Base-by-base conservation (phyloP, 2,113 vertebrate genomes). In the Rattus rattus region DNA sequence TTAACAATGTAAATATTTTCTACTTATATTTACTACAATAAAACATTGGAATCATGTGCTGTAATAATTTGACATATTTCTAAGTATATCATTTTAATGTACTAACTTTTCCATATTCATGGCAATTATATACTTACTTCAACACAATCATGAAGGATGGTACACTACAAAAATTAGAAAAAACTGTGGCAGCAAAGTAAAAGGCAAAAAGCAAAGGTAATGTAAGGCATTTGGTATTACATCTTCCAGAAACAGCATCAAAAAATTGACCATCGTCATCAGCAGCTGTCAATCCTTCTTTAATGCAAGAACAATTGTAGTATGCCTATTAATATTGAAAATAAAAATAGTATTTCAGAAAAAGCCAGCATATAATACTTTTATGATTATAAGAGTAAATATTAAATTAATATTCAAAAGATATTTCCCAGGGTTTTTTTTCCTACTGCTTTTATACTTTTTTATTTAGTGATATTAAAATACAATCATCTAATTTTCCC, bases 221-320 rank as follows among this genome's bases (percentile, higher is more conserved):
- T 69, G 96, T 12, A 61, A 54, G 90, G 93, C 99, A 99, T 4
- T 73, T 94, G 24, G 97, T 17, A 91, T 94, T 49, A 97, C 99
- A 99, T 92, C 97, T 98, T 75, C 98, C 99, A 96, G 52, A 0
- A 9, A 70, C 0, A 59, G 98, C 99, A 77, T 98, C 98, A 72
- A 96, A 7, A 83, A 97, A 67, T 11, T 96, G 94, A 94, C 97
- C 94, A 12, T 79, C 91, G 13, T 2, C 0, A 80, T 91, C 72
- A 92, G 54, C 8, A 1, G 7, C 79, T 94, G 59, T 76, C 90
- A 72, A 63, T 97, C 96, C 94, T 36, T 95, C 49, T 39, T 96
- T 77, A 94, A 99, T 65, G 92, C 99, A 99, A 86, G 98, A 98
- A 94, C 99, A 99, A 94, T 98, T 98, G 91, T 97, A 75, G 92